These are phyloP conservation scores for Numenius arquata DNA, from an alignment of 2,113 vertebrate genomes.

Conservation along the genomic window DNA sequence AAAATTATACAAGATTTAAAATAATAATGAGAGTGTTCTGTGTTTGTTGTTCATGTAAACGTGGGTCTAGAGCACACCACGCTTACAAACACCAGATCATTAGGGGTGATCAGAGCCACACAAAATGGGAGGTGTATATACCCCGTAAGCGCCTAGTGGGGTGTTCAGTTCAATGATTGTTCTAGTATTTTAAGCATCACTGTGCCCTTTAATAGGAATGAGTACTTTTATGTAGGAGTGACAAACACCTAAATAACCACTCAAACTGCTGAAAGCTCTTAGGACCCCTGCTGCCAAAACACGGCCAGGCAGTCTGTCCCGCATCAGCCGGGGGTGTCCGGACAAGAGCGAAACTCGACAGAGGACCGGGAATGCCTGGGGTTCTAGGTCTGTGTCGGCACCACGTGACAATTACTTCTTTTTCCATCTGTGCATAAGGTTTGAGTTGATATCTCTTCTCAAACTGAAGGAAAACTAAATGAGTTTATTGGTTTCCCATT, in stretches of 20 bases:
- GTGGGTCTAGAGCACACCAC: neutral
- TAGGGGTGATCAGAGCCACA: neutral
- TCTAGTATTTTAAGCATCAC: neutral
- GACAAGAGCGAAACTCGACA: neutral
- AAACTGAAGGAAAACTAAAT: neutral
- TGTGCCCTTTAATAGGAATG: neutral
- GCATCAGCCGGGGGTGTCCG: neutral
- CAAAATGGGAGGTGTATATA: too few species aligned
- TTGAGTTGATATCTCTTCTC: neutral
- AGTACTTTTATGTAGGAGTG: neutral
- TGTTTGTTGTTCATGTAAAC: neutral
- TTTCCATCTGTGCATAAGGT: neutral
- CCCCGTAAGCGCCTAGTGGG: neutral
- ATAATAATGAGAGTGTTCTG: neutral
- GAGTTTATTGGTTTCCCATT: neutral
- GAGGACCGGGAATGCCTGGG: neutral
- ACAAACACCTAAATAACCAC: neutral
- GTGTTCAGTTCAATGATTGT: neutral
- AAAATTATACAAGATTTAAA: neutral
- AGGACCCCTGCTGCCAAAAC: neutral
- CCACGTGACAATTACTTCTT: neutral
- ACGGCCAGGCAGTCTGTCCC: neutral
- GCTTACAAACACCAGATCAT: neutral
- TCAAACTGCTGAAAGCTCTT: neutral
- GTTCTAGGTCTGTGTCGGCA: neutral